Percentiles rank a stretch among this genome's conserved stretches.
These are phyloP conservation scores for Seison nebaliae DNA, from an alignment of 1,140 invertebrate species.

Conservation along the genomic window DNA sequence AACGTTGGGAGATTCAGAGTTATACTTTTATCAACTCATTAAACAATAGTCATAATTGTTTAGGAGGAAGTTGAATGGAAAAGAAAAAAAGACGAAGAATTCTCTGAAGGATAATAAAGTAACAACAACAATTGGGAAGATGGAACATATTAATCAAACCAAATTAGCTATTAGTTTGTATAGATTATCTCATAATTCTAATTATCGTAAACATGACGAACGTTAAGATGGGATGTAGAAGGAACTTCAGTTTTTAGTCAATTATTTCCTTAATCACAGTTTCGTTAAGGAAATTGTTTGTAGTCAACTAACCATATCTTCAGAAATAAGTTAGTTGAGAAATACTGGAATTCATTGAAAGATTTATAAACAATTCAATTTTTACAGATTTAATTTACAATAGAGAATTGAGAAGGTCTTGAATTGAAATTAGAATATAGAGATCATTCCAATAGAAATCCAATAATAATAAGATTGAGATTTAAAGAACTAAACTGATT, in stretches of 20 bases:
- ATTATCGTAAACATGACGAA: not conserved
- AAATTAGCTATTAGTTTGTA: constrained; percentile 24
- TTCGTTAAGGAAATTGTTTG: too few species aligned
- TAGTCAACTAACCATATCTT: too few species aligned
- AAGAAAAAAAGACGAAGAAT: constrained; percentile 16
- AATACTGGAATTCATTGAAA: too few species aligned
- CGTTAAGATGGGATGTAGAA: not conserved
- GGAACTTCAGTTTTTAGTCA: too few species aligned
- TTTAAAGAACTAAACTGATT: too few species aligned
- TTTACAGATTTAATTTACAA: too few species aligned
- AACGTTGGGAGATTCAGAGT: constrained; percentile 21
- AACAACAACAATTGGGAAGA: constrained; percentile 18
- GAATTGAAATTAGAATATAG: too few species aligned
- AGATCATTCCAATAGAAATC: too few species aligned
- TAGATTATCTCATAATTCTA: not conserved
- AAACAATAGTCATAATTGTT: constrained; percentile 18
- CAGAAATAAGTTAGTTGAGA: too few species aligned
- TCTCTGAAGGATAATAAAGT: constrained; percentile 20
- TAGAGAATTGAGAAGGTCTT: too few species aligned
- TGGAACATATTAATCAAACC: constrained; percentile 21
- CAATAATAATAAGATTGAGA: too few species aligned
- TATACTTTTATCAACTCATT: constrained; percentile 9
- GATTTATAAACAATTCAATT: too few species aligned
- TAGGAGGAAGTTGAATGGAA: constrained; percentile 21
- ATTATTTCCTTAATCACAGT: constrained; percentile 3